A percentile compares a stretch with the other conserved stretches of the same genome.
These are phyloP conservation scores for Anoplolepis gracilipes DNA, from an alignment of 1,140 invertebrate genomes.

Conservation along the genomic window DNA sequence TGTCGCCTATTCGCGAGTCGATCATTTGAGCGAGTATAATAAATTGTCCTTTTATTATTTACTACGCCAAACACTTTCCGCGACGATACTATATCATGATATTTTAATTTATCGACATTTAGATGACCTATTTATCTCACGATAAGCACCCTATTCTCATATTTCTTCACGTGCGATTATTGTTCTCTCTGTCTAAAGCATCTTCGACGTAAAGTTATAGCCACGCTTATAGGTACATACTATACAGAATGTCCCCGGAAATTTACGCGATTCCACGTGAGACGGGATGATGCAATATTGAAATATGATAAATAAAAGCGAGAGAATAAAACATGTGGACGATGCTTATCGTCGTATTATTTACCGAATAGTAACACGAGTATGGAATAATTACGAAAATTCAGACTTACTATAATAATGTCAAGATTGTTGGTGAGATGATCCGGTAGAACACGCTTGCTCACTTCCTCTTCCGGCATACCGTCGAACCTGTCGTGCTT, in stretches of 20 bases:
- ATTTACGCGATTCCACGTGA: slow-evolving; percentile 29
- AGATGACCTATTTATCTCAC: background rate
- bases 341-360: background rate
- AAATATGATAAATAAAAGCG: slow-evolving; percentile 16
- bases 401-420: slow-evolving; percentile 98
- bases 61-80: background rate
- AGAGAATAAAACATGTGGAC: background rate
- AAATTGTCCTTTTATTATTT: slow-evolving; percentile 27
- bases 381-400: slow-evolving; percentile 25
- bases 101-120: slow-evolving; percentile 39
- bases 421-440: slow-evolving; percentile 96
- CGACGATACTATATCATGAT: background rate
- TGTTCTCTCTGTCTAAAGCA: background rate
- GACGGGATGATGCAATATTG: slow-evolving; percentile 45
- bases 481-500: slow-evolving; percentile 99
- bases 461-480: slow-evolving; percentile 98
- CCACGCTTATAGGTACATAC: background rate
- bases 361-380: background rate
- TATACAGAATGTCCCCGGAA: slow-evolving; percentile 19
- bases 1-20: slow-evolving; percentile 10
- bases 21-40: slow-evolving; percentile 22
- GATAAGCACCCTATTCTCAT: background rate
- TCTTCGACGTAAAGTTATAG: background rate
- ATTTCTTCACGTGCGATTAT: background rate
- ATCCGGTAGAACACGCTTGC: slow-evolving; percentile 96